Percentiles rank a stretch among this genome's conserved stretches.
Conservation (phyloP, 2,113 vertebrate genomes). For the Notiomystis cincta region DNA sequence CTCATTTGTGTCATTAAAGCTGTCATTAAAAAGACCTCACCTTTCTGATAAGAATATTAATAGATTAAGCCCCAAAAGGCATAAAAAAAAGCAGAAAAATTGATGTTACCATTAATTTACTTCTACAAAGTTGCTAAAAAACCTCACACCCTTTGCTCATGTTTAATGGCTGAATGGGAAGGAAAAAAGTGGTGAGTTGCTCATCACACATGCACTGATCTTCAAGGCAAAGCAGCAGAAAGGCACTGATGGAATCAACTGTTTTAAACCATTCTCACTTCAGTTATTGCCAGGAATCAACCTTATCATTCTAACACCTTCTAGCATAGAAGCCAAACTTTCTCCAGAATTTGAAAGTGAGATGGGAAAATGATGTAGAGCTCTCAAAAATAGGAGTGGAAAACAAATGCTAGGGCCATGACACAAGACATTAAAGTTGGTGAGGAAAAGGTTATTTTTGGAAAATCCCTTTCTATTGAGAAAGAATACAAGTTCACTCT, state of each 20-base stretch:
- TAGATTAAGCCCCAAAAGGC: not conserved
- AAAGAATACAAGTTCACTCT: not conserved
- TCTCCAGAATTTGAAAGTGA: not conserved
- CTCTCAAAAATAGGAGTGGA: not conserved
- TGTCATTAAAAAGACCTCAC: no score
- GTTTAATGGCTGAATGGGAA: not conserved
- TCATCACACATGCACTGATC: not conserved
- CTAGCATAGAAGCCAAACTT: not conserved
- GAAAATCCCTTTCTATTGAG: not conserved
- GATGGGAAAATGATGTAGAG: not conserved
- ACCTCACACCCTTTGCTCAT: accelerated
- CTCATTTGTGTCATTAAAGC: no score
- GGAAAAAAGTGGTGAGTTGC: not conserved
- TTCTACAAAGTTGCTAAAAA: not conserved
- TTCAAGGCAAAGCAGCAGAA: not conserved
- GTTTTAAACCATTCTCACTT: not conserved
- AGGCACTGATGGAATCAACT: not conserved
- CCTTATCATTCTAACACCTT: not conserved
- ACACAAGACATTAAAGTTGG: not conserved
- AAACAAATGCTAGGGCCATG: not conserved
- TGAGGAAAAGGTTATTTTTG: not conserved
- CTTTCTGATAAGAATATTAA: not conserved
- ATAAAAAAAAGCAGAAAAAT: not conserved
- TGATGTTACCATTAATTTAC: not conserved
- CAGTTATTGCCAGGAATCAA: not conserved